phyloP scores from a whole-genome alignment of 2,888 invertebrate species.

The Sabatieria punctata region DNA sequence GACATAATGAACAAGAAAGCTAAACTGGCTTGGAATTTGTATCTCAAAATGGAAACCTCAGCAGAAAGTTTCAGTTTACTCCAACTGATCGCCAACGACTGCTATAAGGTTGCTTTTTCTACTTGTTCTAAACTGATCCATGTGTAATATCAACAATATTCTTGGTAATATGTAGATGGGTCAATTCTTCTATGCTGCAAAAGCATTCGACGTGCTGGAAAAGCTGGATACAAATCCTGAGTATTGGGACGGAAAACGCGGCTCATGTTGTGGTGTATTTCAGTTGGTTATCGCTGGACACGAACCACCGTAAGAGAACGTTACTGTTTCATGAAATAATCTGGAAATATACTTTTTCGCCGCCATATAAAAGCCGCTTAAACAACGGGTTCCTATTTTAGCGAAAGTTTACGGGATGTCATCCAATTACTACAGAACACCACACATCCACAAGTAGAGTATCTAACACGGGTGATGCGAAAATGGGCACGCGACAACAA shows the following conservation, averaged over 20 bases:
- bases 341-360: no score
- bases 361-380: no score
- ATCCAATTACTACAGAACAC: slow-evolving; percentile 62
- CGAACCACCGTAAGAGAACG: slow-evolving; percentile 46
- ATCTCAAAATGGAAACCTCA: slow-evolving; percentile 61
- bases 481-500: slow-evolving; percentile 72
- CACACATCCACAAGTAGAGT: slow-evolving; percentile 65
- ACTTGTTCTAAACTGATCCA: not conserved
- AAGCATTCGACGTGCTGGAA: slow-evolving; percentile 89
- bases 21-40: slow-evolving; percentile 81
- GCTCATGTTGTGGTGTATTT: slow-evolving; percentile 81
- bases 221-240: slow-evolving; percentile 85
- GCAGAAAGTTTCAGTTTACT: slow-evolving; percentile 77
- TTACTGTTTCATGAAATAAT: no score
- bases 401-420: slow-evolving; percentile 55
- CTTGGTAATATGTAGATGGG: slow-evolving; percentile 46
- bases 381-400: slow-evolving; percentile 30
- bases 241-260: slow-evolving; percentile 92
- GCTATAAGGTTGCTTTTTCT: slow-evolving; percentile 48
- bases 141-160: not conserved
- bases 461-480: slow-evolving; percentile 64
- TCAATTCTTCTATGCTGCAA: slow-evolving; percentile 86
- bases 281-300: slow-evolving; percentile 62
- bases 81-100: slow-evolving; percentile 86
- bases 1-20: slow-evolving; percentile 82